A percentile compares a stretch with the other conserved stretches of the same genome.
Evolutionary conservation across 1,140 invertebrate genomes (phyloP).

Genomic region (Lycorma delicatula): DNA sequence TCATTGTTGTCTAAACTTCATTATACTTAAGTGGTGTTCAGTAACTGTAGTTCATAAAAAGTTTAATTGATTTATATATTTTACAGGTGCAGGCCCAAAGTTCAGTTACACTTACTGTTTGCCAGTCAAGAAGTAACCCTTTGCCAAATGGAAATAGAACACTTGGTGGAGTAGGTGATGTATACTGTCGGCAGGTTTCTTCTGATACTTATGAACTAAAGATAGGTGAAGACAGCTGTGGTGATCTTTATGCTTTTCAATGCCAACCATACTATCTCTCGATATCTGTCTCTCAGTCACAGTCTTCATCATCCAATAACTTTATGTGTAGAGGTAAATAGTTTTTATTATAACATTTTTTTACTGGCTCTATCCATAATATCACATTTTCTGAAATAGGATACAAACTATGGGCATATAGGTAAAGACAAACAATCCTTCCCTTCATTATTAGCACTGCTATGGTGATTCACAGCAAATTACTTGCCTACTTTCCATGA

Average conservation of each 20-base stretch:
- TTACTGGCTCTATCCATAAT: too few relatives aligned
- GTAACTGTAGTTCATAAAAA: too few relatives aligned
- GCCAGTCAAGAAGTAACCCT: conserved; percentile 10
- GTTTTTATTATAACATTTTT: too few relatives aligned
- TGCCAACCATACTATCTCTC: conserved; percentile 19
- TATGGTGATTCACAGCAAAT: too few relatives aligned
- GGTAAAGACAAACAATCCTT: too few relatives aligned
- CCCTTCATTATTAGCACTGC: too few relatives aligned
- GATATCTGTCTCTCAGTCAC: background rate
- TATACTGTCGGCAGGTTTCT: conserved; percentile 2
- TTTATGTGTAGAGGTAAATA: conserved; percentile 8
- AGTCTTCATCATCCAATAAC: background rate
- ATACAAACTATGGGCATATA: too few relatives aligned
- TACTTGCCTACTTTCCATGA: too few relatives aligned
- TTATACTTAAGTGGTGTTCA: too few relatives aligned
- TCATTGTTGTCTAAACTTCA: too few relatives aligned
- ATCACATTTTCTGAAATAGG: too few relatives aligned
- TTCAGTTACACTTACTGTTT: conserved; percentile 6
- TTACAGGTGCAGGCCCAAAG: background rate
- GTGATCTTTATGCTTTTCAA: background rate
- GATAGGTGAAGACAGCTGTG: background rate
- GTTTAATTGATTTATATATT: too few relatives aligned
- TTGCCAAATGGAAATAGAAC: conserved; percentile 10
- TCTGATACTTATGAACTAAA: background rate
- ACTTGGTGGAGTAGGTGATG: background rate